Conservation (phyloP, 2,797 vertebrate genomes). For the Pyrocephalus nanus region DNA sequence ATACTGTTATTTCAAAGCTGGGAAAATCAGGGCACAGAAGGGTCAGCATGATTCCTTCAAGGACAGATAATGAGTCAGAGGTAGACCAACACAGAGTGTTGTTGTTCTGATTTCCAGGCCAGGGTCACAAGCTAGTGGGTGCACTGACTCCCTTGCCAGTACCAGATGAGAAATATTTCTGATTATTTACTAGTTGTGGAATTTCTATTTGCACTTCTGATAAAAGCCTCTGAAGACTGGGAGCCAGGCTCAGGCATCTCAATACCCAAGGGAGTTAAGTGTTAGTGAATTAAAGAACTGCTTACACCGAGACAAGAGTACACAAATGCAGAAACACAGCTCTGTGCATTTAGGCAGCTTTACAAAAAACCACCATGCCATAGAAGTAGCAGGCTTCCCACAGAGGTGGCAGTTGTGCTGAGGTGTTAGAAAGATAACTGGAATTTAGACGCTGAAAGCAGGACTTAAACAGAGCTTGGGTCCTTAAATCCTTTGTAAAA, state of each 20-base stretch:
- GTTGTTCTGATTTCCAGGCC: neutral
- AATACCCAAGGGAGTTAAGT: neutral
- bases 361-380: rapidly evolving
- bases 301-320: neutral
- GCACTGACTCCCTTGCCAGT: rapidly evolving
- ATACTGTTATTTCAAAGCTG: neutral
- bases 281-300: neutral
- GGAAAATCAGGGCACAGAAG: neutral
- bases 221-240: neutral
- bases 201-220: neutral
- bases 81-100: neutral
- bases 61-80: slow-evolving; percentile 18
- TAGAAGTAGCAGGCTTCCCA: neutral
- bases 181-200: neutral
- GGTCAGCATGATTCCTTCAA: neutral
- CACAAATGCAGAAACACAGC: neutral
- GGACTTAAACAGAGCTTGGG: neutral
- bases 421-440: neutral
- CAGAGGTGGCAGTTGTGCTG: neutral
- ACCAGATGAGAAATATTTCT: neutral
- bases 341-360: neutral
- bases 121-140: neutral
- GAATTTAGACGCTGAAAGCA: neutral
- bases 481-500: neutral
- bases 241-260: neutral